Evolutionary conservation across 2,888 invertebrate genomes (phyloP).

Genomic region (Cephus pulcher): DNA sequence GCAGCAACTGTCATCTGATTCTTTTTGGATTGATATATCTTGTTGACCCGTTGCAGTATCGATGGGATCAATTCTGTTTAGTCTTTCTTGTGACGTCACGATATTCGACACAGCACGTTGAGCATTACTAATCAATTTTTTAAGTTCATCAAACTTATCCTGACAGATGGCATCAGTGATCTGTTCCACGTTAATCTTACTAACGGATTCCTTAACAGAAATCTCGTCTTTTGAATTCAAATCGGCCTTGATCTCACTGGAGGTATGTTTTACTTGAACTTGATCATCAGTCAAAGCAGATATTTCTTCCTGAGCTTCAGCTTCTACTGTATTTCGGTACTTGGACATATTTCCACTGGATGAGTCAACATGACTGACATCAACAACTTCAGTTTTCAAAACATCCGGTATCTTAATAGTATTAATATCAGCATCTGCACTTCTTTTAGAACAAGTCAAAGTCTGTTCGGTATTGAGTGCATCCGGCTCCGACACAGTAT

Average conservation of each 20-base stretch:
- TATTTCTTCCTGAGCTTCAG: neutral
- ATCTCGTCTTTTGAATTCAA: neutral
- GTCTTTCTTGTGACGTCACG: slow-evolving; percentile 43
- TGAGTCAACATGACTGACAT: neutral
- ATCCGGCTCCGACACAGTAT: slow-evolving; percentile 11
- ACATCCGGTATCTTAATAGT: neutral
- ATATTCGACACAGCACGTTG: slow-evolving; percentile 50
- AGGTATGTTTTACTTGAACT: neutral
- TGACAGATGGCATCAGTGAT: slow-evolving; percentile 48
- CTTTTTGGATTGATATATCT: neutral
- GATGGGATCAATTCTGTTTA: slow-evolving; percentile 8
- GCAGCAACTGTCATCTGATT: neutral
- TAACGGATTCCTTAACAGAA: neutral
- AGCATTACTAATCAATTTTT: slow-evolving; percentile 48
- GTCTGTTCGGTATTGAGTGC: neutral
- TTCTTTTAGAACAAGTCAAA: neutral
- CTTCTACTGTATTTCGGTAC: neutral
- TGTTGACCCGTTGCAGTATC: neutral
- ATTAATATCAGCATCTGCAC: neutral
- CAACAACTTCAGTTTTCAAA: neutral
- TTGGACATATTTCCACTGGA: neutral
- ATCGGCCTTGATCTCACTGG: neutral
- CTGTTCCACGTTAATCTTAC: slow-evolving; percentile 15
- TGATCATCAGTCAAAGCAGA: neutral
- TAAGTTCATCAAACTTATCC: slow-evolving; percentile 53